These are phyloP conservation scores for Ptyas mucosa DNA, from an alignment of 2,113 vertebrate species.

Conservation along the genomic window DNA sequence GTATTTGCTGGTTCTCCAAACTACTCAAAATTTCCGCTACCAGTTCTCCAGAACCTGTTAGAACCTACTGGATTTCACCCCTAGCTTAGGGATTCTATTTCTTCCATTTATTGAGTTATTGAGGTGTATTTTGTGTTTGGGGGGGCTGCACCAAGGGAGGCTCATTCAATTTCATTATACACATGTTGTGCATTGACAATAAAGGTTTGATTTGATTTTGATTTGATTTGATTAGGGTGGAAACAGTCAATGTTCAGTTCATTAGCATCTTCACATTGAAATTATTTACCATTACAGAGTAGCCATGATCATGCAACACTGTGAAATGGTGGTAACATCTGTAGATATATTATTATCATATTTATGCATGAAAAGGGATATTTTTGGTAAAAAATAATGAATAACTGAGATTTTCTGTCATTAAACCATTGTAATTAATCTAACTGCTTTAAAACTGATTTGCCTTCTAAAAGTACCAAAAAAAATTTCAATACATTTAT, in stretches of 20 bases:
- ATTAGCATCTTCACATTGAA: background rate
- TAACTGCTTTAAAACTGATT: background rate
- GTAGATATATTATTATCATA: background rate
- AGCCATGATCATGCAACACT: background rate
- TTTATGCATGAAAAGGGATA: constrained; percentile 4
- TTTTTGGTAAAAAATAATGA: too few relatives aligned
- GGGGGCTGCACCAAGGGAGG: too few relatives aligned
- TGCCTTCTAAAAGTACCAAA: background rate
- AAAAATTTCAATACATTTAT: background rate
- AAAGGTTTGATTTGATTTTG: too few relatives aligned
- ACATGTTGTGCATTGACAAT: too few relatives aligned
- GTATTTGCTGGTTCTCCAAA: too few relatives aligned
- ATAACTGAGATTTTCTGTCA: background rate
- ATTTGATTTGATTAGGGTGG: background rate
- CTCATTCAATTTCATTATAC: too few relatives aligned
- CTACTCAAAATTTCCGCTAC: too few relatives aligned
- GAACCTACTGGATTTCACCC: too few relatives aligned
- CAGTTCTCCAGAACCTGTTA: too few relatives aligned
- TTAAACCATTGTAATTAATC: background rate
- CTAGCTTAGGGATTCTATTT: too few relatives aligned
- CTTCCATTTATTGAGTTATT: too few relatives aligned
- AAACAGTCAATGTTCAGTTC: background rate
- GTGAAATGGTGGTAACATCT: background rate
- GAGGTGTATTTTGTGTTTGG: too few relatives aligned
- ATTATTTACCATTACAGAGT: background rate